Conservation (phyloP, 2,113 vertebrate species). For the Colistium nudipinnis region DNA sequence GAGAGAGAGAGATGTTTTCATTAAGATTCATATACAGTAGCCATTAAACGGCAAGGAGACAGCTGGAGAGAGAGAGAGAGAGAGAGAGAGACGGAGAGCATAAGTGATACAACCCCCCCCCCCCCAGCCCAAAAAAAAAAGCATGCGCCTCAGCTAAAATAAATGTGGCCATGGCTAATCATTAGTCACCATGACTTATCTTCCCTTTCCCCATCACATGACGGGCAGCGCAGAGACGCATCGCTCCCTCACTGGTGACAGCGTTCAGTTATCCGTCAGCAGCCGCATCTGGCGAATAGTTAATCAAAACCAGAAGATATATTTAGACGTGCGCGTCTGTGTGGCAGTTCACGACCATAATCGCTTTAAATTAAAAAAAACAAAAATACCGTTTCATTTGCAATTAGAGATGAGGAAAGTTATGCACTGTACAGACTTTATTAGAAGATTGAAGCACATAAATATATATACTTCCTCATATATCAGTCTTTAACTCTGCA, state of each 20-base stretch:
- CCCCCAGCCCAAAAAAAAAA: neutral
- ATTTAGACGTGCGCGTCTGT: too few relatives aligned
- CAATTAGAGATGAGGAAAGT: neutral
- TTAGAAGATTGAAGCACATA: too few relatives aligned
- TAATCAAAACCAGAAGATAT: constrained; percentile 7
- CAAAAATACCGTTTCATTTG: neutral
- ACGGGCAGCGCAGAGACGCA: neutral
- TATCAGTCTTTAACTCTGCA: too few relatives aligned
- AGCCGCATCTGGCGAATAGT: neutral
- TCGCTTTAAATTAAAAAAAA: neutral
- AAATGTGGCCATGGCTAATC: constrained; percentile 2
- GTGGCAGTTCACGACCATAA: neutral
- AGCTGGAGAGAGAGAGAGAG: constrained; percentile 8
- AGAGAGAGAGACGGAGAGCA: neutral
- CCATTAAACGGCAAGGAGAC: constrained; percentile 32
- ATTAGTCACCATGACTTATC: constrained; percentile 31
- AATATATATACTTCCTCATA: too few relatives aligned
- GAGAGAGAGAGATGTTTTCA: constrained; percentile 62
- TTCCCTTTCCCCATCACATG: constrained; percentile 45
- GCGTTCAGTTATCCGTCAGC: neutral
- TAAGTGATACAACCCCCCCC: neutral
- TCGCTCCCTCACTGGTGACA: neutral
- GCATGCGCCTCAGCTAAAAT: neutral
- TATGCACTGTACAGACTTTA: too few relatives aligned
- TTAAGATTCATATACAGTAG: constrained; percentile 54